A percentile compares a stretch with the other conserved stretches of the same genome.
Conservation (phyloP, 2,888 invertebrate species). For the Thera britannica region DNA sequence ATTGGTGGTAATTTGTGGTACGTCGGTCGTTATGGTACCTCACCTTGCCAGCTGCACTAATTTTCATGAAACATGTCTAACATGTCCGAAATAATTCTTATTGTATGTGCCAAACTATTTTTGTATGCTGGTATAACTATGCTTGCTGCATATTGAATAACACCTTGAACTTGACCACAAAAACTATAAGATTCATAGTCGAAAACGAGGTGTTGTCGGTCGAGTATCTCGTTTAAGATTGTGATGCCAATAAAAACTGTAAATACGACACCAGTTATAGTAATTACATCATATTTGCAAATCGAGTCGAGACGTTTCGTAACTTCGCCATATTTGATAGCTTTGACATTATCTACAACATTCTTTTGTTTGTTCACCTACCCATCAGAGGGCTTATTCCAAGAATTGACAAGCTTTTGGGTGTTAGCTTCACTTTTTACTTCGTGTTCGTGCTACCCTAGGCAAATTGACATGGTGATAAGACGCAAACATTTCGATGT, state of each 20-base stretch:
- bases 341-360: constrained; percentile 32
- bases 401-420: too few relatives aligned
- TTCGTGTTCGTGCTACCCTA: too few relatives aligned
- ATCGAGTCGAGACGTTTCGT: constrained; percentile 42
- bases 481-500: too few relatives aligned
- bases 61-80: constrained; percentile 20
- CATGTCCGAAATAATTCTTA: neutral
- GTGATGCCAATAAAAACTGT: constrained; percentile 67
- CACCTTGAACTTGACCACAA: constrained; percentile 78
- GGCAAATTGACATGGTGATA: too few relatives aligned
- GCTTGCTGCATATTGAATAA: constrained; percentile 16
- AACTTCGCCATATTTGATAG: constrained; percentile 26
- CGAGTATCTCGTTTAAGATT: constrained; percentile 49
- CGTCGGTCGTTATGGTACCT: neutral
- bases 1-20: constrained; percentile 41
- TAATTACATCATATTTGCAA: constrained; percentile 72
- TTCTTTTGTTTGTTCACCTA: constrained; percentile 15
- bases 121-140: neutral
- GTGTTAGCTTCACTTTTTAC: too few relatives aligned
- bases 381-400: too few relatives aligned
- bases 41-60: neutral
- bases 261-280: constrained; percentile 65
- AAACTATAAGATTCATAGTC: constrained; percentile 56
- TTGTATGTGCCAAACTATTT: neutral
- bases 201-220: constrained; percentile 52